Evolutionary conservation across 2,888 invertebrate genomes (phyloP).

Genomic region (Cataglyphis albicans): DNA sequence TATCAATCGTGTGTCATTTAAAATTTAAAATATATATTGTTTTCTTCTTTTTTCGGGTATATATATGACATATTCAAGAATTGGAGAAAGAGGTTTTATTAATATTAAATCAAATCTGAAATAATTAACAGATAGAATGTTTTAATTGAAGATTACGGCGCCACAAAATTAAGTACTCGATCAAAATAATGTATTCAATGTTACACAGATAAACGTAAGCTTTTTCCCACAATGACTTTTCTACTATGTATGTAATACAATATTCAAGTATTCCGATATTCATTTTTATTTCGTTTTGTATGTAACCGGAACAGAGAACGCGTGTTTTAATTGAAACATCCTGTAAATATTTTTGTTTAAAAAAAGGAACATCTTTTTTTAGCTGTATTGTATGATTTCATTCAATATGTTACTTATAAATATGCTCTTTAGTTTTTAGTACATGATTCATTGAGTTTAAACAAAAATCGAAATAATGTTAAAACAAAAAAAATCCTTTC

Average conservation of each 20-base stretch:
- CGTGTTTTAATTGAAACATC: neutral
- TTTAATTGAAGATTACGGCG: neutral
- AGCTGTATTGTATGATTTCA: neutral
- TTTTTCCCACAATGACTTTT: neutral
- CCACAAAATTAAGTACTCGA: slow-evolving; percentile 1
- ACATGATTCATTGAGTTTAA: slow-evolving; percentile 8
- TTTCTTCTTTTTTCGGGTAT: neutral
- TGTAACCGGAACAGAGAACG: neutral
- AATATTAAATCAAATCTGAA: neutral
- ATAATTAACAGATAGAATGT: slow-evolving; percentile 32
- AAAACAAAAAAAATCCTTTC: slow-evolving; percentile 62
- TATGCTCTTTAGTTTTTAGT: neutral
- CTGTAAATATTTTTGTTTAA: neutral
- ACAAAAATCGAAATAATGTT: slow-evolving; percentile 58
- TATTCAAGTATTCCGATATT: neutral
- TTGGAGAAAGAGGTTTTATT: slow-evolving; percentile 1
- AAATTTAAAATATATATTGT: slow-evolving; percentile 6
- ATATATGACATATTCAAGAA: neutral
- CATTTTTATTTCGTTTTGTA: neutral
- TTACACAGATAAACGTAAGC: neutral
- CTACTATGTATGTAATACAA: neutral
- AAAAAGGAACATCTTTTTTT: neutral
- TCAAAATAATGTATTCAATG: neutral
- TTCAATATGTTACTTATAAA: slow-evolving; percentile 1
- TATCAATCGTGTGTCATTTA: slow-evolving; percentile 16